Percentiles rank a stretch among this genome's conserved stretches.
These are phyloP conservation scores for Sialis fuliginosa DNA, from an alignment of 2,888 invertebrate genomes.

Conservation along the genomic window DNA sequence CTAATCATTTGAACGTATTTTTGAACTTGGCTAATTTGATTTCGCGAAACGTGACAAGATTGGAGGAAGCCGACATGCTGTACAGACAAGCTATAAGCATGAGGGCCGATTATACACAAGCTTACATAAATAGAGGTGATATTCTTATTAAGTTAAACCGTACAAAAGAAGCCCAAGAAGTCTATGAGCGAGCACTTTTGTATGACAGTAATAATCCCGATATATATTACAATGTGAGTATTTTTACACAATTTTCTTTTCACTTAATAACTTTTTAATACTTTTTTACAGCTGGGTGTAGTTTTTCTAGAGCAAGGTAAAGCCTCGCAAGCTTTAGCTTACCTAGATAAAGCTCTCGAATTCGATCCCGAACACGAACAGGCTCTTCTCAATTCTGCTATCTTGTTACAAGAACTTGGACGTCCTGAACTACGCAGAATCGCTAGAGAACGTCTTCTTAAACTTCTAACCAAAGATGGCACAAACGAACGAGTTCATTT, in stretches of 20 bases:
- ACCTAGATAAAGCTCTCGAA: conserved; percentile 83
- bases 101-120: conserved; percentile 90
- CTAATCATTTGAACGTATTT: conserved; percentile 90
- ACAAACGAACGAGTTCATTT: conserved; percentile 86
- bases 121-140: conserved; percentile 93
- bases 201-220: conserved; percentile 90
- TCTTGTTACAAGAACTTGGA: conserved; percentile 79
- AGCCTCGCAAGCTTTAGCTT: conserved; percentile 75
- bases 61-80: conserved; percentile 87
- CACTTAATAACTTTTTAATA: neutral
- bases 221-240: conserved; percentile 83
- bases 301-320: conserved; percentile 87
- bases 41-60: conserved; percentile 75
- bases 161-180: conserved; percentile 84
- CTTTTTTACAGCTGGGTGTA: conserved; percentile 61
- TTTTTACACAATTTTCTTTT: neutral
- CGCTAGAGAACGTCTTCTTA: conserved; percentile 63
- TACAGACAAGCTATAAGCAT: conserved; percentile 93
- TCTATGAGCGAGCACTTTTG: conserved; percentile 79
- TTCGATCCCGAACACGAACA: conserved; percentile 90
- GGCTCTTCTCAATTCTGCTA: conserved; percentile 86
- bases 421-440: conserved; percentile 61
- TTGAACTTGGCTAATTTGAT: conserved; percentile 88
- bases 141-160: conserved; percentile 88
- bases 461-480: conserved; percentile 56